A percentile compares a stretch with the other conserved stretches of the same genome.
Evolutionary conservation across 2,888 invertebrate species (phyloP).

Genomic region (Monoplex corrugatus): DNA sequence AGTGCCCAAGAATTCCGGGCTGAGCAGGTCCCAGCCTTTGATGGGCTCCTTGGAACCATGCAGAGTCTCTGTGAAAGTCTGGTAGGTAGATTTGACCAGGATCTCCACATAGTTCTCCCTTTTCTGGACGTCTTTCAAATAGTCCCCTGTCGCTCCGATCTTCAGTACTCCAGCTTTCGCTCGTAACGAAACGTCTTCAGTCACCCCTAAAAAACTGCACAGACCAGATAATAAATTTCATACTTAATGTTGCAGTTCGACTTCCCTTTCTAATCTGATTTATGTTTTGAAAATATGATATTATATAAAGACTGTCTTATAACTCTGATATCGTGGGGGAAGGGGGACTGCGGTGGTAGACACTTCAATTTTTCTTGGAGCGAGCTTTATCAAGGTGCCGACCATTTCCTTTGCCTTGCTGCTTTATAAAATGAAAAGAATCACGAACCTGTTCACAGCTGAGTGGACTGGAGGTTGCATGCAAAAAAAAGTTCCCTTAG

Average conservation of each 20-base stretch:
- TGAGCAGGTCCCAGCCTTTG: conserved; percentile 51
- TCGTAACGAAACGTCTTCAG: conserved; percentile 51
- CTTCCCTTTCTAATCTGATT: no score
- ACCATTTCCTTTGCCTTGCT: no score
- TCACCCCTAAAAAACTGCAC: conserved; percentile 44
- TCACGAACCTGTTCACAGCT: no score
- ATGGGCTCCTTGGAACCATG: conserved; percentile 49
- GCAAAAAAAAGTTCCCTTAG: no score
- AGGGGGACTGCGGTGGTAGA: no score
- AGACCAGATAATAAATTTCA: not conserved
- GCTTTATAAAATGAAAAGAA: no score
- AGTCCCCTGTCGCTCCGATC: conserved; percentile 50
- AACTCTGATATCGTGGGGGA: no score
- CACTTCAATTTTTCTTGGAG: no score
- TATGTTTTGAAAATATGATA: no score
- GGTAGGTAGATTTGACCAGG: conserved; percentile 51
- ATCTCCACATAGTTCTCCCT: conserved; percentile 54
- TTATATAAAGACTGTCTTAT: not conserved
- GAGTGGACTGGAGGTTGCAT: no score
- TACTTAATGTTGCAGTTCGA: not conserved
- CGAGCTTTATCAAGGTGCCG: no score
- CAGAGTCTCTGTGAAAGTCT: conserved; percentile 50
- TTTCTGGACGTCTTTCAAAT: conserved; percentile 51
- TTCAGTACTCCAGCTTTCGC: conserved; percentile 50
- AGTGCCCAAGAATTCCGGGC: conserved; percentile 47